A percentile compares a stretch with the other conserved stretches of the same genome.
Conservation (phyloP, 2,888 invertebrate genomes). For the Diarsia dahlii region DNA sequence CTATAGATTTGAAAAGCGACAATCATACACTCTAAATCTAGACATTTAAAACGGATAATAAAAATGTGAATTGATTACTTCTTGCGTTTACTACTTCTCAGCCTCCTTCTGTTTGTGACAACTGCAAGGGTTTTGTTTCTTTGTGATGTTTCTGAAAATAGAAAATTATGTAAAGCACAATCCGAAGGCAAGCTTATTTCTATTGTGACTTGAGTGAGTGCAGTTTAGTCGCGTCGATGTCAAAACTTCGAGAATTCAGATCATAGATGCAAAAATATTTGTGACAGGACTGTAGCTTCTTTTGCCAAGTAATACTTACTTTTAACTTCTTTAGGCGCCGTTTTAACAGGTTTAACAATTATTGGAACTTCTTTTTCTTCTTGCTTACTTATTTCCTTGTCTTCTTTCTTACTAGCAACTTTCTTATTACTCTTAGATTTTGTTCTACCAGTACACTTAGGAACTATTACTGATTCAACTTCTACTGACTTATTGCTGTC, state of each 20-base stretch:
- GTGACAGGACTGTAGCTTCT: not conserved
- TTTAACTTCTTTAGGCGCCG: slow-evolving; percentile 41
- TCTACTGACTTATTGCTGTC: slow-evolving; percentile 62
- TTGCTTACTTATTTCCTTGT: slow-evolving; percentile 71
- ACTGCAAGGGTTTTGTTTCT: slow-evolving; percentile 66
- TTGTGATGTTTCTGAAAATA: slow-evolving; percentile 76
- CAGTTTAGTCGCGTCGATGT: not conserved
- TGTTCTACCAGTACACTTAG: slow-evolving; percentile 68
- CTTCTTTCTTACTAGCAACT: slow-evolving; percentile 68
- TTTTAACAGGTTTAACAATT: slow-evolving; percentile 51
- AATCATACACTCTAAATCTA: slow-evolving; percentile 41
- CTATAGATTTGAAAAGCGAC: slow-evolving; percentile 61
- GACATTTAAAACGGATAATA: slow-evolving; percentile 22
- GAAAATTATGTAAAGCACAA: not conserved
- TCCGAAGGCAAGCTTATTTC: not conserved
- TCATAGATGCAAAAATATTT: not conserved
- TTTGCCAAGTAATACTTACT: slow-evolving; percentile 46
- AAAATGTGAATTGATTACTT: slow-evolving; percentile 56
- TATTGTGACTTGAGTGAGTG: not conserved
- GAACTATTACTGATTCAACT: slow-evolving; percentile 58
- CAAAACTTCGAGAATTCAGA: not conserved
- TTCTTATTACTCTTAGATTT: slow-evolving; percentile 70
- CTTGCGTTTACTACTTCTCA: slow-evolving; percentile 82
- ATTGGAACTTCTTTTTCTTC: slow-evolving; percentile 73
- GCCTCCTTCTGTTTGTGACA: slow-evolving; percentile 75